phyloP scores from a whole-genome alignment of 1,140 invertebrate genomes.

The Diabrotica undecimpunctata region DNA sequence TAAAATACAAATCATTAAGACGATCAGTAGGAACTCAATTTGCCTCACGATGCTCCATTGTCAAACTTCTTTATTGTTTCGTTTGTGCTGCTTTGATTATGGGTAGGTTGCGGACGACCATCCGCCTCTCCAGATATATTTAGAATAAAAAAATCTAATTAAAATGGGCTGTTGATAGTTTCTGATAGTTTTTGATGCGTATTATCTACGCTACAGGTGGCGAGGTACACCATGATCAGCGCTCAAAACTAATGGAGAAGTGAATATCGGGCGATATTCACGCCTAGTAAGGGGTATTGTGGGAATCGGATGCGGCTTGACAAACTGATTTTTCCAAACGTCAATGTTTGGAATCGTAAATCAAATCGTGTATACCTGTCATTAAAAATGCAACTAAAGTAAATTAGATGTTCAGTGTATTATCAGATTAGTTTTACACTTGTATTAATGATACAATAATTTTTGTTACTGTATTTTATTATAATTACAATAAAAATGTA shows the following conservation, averaged over 20 bases:
- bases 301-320: not conserved
- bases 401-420: too few relatives aligned
- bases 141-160: conserved; percentile 6
- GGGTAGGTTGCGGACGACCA: conserved; percentile 1
- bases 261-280: not conserved
- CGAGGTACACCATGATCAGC: not conserved
- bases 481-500: too few relatives aligned
- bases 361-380: too few relatives aligned
- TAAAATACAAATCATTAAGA: not conserved
- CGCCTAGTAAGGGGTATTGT: not conserved
- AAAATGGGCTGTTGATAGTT: not conserved
- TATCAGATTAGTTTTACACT: too few relatives aligned
- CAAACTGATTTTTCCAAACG: too few relatives aligned
- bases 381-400: too few relatives aligned
- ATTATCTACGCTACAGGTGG: not conserved
- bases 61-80: conserved; percentile 23
- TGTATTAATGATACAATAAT: too few relatives aligned
- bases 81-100: conserved; percentile 5
- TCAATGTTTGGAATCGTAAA: too few relatives aligned
- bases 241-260: not conserved
- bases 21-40: conserved; percentile 27
- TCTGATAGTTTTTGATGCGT: not conserved
- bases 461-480: too few relatives aligned
- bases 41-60: conserved; percentile 27
- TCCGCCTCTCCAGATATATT: conserved; percentile 2